Conservation (phyloP, 2,113 vertebrate genomes). For the Puffinus mauretanicus region DNA sequence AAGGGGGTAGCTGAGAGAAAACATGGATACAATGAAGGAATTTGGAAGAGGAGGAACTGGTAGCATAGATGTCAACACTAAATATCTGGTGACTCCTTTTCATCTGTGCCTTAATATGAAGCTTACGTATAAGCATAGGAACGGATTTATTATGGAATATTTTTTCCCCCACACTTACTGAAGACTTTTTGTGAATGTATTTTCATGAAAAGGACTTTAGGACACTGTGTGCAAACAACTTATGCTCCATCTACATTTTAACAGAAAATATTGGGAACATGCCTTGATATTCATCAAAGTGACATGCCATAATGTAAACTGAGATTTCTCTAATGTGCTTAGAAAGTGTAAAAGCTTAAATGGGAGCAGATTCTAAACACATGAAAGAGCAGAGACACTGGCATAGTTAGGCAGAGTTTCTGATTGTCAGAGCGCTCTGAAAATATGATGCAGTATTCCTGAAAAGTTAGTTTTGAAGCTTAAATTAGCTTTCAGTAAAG, state of each 20-base stretch:
- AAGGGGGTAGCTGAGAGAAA: not conserved
- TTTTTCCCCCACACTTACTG: not conserved
- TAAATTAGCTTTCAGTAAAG: not conserved
- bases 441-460: not conserved
- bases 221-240: not conserved
- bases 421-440: not conserved
- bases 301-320: not conserved
- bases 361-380: not conserved
- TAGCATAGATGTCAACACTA: not conserved
- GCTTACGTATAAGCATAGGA: not conserved
- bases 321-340: not conserved
- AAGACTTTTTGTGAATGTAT: not conserved
- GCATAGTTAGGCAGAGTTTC: not conserved
- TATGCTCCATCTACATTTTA: not conserved
- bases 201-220: not conserved
- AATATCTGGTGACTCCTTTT: not conserved
- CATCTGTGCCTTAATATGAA: not conserved
- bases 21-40: not conserved
- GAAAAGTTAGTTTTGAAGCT: not conserved
- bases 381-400: not conserved
- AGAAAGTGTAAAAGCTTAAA: constrained; percentile 2
- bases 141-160: not conserved
- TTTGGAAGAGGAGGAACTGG: not conserved
- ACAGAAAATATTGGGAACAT: not conserved
- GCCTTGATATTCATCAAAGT: not conserved